phyloP scores from a whole-genome alignment of 1,140 invertebrate genomes.

The Galleria mellonella region DNA sequence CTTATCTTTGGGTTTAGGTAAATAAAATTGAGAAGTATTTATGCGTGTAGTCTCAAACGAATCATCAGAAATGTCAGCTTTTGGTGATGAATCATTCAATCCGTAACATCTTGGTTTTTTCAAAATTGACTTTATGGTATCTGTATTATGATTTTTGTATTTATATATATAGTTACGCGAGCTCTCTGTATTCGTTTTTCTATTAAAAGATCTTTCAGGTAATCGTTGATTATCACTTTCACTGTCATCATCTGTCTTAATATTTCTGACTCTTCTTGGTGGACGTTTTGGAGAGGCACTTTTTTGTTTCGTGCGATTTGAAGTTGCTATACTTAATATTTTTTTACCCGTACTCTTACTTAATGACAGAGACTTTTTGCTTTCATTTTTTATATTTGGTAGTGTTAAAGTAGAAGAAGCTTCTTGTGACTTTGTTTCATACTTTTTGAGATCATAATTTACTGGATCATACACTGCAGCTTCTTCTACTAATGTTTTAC shows the following conservation, averaged over 20 bases:
- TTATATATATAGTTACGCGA: slow-evolving; percentile 32
- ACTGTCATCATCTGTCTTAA: slow-evolving; percentile 63
- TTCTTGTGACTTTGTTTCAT: slow-evolving; percentile 51
- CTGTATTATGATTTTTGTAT: slow-evolving; percentile 50
- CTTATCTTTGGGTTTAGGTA: slow-evolving; percentile 76
- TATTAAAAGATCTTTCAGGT: slow-evolving; percentile 39
- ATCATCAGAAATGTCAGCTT: slow-evolving; percentile 43
- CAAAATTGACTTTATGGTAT: slow-evolving; percentile 79
- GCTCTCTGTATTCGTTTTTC: slow-evolving; percentile 26
- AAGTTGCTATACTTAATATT: slow-evolving; percentile 30
- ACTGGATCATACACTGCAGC: slow-evolving; percentile 61
- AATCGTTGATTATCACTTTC: slow-evolving; percentile 63
- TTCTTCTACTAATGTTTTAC: slow-evolving; percentile 42
- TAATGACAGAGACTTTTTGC: slow-evolving; percentile 40
- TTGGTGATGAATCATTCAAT: slow-evolving; percentile 25
- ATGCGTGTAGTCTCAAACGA: slow-evolving; percentile 42
- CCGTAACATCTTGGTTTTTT: slow-evolving; percentile 76
- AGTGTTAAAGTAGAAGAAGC: slow-evolving; percentile 45
- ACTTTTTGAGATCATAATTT: slow-evolving; percentile 66
- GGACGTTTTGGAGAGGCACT: slow-evolving; percentile 62
- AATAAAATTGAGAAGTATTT: slow-evolving; percentile 79
- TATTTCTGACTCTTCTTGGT: slow-evolving; percentile 53
- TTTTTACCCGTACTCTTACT: slow-evolving; percentile 55
- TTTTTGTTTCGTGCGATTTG: slow-evolving; percentile 62
- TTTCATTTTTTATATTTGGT: slow-evolving; percentile 65